A percentile compares a stretch with the other conserved stretches of the same genome.
These are phyloP conservation scores for Pediacus dermestoides DNA, from an alignment of 2,888 invertebrate species.

Conservation along the genomic window DNA sequence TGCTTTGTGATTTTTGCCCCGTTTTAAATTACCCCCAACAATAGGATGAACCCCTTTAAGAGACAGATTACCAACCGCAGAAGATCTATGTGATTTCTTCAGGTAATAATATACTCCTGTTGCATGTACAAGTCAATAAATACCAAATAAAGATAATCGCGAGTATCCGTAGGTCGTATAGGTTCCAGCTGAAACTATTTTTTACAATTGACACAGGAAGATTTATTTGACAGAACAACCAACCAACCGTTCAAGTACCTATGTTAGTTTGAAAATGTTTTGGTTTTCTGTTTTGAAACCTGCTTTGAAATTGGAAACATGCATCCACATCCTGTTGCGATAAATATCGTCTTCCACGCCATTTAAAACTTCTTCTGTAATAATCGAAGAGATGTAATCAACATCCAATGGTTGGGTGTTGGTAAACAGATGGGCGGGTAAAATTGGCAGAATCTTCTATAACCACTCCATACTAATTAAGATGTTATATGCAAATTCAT, in stretches of 20 bases:
- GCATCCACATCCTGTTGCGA: too few relatives aligned
- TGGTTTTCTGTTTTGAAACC: too few relatives aligned
- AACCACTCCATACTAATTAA: constrained; percentile 44
- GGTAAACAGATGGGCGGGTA: constrained; percentile 44
- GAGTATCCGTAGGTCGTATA: too few relatives aligned
- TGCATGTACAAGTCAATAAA: constrained; percentile 14
- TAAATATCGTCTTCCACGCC: too few relatives aligned
- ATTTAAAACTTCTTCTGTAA: too few relatives aligned
- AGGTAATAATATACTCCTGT: constrained; percentile 26
- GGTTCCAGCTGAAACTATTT: too few relatives aligned
- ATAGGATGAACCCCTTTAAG: constrained; percentile 8
- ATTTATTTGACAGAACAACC: too few relatives aligned
- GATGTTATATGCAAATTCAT: constrained; percentile 43
- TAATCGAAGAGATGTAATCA: constrained; percentile 28
- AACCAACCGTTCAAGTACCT: too few relatives aligned
- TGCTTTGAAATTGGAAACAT: too few relatives aligned
- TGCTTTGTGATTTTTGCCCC: constrained; percentile 31
- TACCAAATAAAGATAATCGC: too few relatives aligned
- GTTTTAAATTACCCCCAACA: constrained; percentile 8
- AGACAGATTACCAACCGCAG: constrained; percentile 33
- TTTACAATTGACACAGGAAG: too few relatives aligned
- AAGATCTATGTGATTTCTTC: constrained; percentile 25
- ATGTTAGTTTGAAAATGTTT: too few relatives aligned
- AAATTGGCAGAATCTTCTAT: constrained; percentile 31
- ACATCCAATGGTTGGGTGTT: constrained; percentile 34